These are phyloP conservation scores for Allygus modestus DNA, from an alignment of 2,888 invertebrate species.

Conservation along the genomic window DNA sequence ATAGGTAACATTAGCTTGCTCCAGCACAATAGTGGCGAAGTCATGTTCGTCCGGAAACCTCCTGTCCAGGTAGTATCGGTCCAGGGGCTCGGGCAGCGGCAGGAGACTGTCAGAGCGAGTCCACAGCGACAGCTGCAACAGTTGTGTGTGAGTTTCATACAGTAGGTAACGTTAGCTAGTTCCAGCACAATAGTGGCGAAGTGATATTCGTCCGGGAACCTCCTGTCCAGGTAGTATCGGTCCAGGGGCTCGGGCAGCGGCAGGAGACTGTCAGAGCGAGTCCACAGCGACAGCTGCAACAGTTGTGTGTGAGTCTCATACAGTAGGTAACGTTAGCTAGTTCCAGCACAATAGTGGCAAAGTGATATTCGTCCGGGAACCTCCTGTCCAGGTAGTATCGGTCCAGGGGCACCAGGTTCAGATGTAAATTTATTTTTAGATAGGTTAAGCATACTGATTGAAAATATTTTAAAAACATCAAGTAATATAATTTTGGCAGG, in stretches of 20 bases:
- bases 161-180: conserved; percentile 63
- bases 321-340: conserved; percentile 64
- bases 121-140: conserved; percentile 66
- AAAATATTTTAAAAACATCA: too few relatives aligned
- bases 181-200: conserved; percentile 78
- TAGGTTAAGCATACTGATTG: too few relatives aligned
- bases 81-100: conserved; percentile 75
- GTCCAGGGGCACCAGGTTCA: too few relatives aligned
- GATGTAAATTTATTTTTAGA: too few relatives aligned
- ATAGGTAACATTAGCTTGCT: conserved; percentile 69
- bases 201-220: conserved; percentile 79
- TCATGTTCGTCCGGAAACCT: conserved; percentile 79
- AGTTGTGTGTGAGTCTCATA: not conserved
- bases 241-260: conserved; percentile 75
- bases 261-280: conserved; percentile 57
- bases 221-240: conserved; percentile 76
- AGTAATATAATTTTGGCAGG: too few relatives aligned
- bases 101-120: conserved; percentile 60
- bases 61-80: conserved; percentile 76
- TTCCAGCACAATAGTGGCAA: conserved; percentile 77
- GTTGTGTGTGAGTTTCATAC: too few relatives aligned
- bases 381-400: too few relatives aligned
- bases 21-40: conserved; percentile 78
- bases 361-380: not conserved
- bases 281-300: conserved; percentile 67